Evolutionary conservation across 1,140 invertebrate genomes (phyloP), one percentile per base, ranked within the genome.

Genomic region (Coenobita brevimanus): DNA sequence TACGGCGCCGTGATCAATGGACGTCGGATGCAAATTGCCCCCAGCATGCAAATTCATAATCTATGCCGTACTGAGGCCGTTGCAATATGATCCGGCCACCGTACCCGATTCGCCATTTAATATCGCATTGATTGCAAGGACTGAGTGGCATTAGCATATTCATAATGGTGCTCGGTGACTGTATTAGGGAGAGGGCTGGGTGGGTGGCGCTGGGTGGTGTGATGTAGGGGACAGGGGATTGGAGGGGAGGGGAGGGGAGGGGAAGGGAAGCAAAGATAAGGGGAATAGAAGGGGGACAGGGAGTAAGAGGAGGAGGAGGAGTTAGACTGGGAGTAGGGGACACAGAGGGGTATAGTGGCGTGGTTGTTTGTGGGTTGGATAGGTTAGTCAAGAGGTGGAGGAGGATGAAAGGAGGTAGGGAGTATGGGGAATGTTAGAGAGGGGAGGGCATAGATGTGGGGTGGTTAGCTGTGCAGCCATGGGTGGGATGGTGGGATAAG

Each of bases 91-190:
- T 60, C 41, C 71, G 41, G 36, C 43, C 82, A 54, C 82, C 54
- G 24, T 76, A 43, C 57, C 54, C 46, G 36, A 57, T 85, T 17
- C 54, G 73, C 69, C 46, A 60, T 85, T 85, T 76, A 64, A 76
- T 78, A 64, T 76, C 38, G 17, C 57, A 85, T 85, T 85, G 82
- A 78, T 78, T 78, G 73, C 82, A 76, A 46, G 46, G 71, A 54
- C 69, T 62, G 50, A 60, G 76, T 57, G 36, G 57, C 17, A 85
- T 85, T 85, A 76, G 82, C 82, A 85, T 85, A 85, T 85, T 78
- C 57, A 84, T 76, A 41, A 50, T 36, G 43, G 27, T 84, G 67
- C 64, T 82, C 67, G 43, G 38, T 67, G 41, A 60, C 36, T n/a
- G 2, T 50, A 38, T 6, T 13, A 33, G 17, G 24, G 76, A n/a